Conservation (phyloP, 2,797 vertebrate genomes). For the Tympanoctomys barrerae region DNA sequence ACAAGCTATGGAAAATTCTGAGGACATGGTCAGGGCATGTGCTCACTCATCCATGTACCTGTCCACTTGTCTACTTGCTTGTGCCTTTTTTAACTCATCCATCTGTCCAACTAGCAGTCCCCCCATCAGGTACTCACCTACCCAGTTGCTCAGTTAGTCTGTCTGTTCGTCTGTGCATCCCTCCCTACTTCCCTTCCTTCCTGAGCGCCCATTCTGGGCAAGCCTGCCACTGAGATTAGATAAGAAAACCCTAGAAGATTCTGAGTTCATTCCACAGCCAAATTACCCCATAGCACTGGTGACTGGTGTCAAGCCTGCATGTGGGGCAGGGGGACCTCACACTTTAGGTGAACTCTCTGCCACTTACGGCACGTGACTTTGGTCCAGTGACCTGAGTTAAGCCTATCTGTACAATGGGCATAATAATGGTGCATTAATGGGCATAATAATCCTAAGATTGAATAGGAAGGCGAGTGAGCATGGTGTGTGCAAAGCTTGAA, state of each 20-base stretch:
- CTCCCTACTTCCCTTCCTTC: not conserved
- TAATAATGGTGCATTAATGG: not conserved
- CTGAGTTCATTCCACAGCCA: not conserved
- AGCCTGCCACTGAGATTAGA: not conserved
- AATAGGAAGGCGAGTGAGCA: not conserved
- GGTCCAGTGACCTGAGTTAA: not conserved
- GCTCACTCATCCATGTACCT: not conserved
- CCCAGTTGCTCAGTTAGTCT: not conserved
- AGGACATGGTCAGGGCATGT: not conserved
- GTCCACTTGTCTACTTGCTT: no score
- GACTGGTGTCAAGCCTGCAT: fast-evolving
- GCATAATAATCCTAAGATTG: not conserved
- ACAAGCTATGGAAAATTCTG: not conserved
- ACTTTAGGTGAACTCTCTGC: not conserved
- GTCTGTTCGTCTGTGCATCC: no score
- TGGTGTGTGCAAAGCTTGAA: not conserved
- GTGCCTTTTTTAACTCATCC: fast-evolving
- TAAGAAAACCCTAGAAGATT: not conserved
- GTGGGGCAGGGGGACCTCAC: not conserved
- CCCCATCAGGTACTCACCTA: not conserved
- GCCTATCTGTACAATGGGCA: not conserved
- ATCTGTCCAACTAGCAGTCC: not conserved
- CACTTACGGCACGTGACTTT: not conserved
- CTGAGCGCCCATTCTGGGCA: not conserved
- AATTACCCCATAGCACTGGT: not conserved